Conservation (phyloP, 2,888 invertebrate genomes). For the Drosophila neonasuta region DNA sequence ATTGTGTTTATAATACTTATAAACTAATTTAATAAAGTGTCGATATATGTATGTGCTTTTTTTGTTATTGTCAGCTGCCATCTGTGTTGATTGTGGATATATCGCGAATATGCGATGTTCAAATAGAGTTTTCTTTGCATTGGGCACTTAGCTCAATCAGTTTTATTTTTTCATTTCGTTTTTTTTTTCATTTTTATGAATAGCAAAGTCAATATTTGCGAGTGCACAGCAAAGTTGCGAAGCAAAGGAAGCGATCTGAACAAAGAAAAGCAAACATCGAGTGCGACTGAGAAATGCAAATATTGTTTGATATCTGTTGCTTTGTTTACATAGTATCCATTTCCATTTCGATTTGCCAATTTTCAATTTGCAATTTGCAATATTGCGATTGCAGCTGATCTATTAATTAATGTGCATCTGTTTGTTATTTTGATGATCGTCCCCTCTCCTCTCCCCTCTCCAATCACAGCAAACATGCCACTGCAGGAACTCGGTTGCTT, state of each 20-base stretch:
- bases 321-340: conserved; percentile 14
- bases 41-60: too few relatives aligned
- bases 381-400: conserved; percentile 10
- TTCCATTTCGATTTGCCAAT: conserved; percentile 2
- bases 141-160: conserved; percentile 29
- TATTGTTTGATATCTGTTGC: conserved; percentile 14
- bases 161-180: conserved; percentile 2
- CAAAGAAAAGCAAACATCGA: conserved; percentile 35
- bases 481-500: conserved; percentile 61
- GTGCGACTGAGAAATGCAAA: conserved; percentile 28
- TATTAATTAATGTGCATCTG: conserved; percentile 26
- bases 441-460: too few relatives aligned
- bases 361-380: conserved; percentile 1
- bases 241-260: not conserved
- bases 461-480: conserved; percentile 60
- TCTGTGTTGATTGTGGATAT: not conserved
- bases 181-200: conserved; percentile 25
- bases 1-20: too few relatives aligned
- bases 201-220: conserved; percentile 44
- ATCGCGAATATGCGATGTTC: conserved; percentile 10
- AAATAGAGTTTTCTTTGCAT: conserved; percentile 10
- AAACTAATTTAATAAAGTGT: too few relatives aligned
- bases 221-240: not conserved
- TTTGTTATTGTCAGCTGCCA: not conserved
- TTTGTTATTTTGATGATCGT: conserved; percentile 1